Percentiles rank a stretch among this genome's conserved stretches.
Conservation (phyloP, 2,113 vertebrate species). For the Festucalex cinctus region DNA sequence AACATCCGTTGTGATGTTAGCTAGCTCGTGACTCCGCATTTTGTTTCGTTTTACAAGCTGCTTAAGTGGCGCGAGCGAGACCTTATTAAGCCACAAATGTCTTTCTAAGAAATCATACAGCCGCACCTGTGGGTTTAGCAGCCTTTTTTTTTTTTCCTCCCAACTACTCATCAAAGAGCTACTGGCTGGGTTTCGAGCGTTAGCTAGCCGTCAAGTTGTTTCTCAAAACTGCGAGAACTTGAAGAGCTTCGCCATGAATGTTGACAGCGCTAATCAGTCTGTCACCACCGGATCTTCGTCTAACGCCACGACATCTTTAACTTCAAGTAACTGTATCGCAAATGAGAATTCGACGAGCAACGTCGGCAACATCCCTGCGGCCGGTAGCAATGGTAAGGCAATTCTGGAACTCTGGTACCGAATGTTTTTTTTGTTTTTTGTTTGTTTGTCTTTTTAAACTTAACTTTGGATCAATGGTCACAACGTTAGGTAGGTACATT, state of each 20-base stretch:
- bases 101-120: background rate
- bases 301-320: slow-evolving; percentile 55
- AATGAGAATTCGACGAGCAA: slow-evolving; percentile 58
- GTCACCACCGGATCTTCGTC: slow-evolving; percentile 61
- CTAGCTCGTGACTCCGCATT: background rate
- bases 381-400: slow-evolving; percentile 67
- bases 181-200: background rate
- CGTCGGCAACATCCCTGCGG: slow-evolving; percentile 63
- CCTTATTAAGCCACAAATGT: background rate
- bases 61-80: background rate
- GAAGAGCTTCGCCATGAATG: slow-evolving; percentile 58
- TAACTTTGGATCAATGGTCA: too few relatives aligned
- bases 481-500: too few relatives aligned
- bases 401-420: background rate
- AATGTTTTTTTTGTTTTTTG: too few relatives aligned
- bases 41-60: background rate
- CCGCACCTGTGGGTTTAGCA: background rate
- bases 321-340: slow-evolving; percentile 68
- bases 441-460: too few relatives aligned
- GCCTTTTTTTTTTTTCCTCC: too few relatives aligned
- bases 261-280: slow-evolving; percentile 67
- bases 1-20: slow-evolving; percentile 5
- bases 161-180: background rate
- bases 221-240: slow-evolving; percentile 26
- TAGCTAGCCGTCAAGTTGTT: slow-evolving; percentile 17